A percentile compares a stretch with the other conserved stretches of the same genome.
phyloP scores from a whole-genome alignment of 2,113 vertebrate species.

The Tretioscincus oriximinensis region DNA sequence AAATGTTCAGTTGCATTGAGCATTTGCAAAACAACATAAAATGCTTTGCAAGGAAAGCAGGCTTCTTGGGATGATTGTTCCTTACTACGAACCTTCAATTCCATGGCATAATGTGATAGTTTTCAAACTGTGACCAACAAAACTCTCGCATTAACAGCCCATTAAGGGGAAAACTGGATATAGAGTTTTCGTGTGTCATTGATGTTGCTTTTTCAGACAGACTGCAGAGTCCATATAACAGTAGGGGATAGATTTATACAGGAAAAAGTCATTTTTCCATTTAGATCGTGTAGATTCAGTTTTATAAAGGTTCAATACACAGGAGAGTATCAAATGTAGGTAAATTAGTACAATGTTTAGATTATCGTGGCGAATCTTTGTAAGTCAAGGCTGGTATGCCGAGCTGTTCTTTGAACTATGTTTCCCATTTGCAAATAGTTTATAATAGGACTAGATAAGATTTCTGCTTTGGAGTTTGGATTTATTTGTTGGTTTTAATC shows the following conservation, averaged over 20 bases:
- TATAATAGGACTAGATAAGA: no score
- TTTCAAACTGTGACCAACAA: constrained; percentile 30
- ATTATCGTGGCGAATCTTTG: no score
- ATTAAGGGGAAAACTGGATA: constrained; percentile 30
- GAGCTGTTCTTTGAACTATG: no score
- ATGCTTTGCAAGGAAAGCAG: constrained; percentile 16
- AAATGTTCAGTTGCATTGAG: background rate
- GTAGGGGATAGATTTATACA: constrained; percentile 1
- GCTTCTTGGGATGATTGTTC: constrained; percentile 13
- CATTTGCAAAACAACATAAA: constrained; percentile 4
- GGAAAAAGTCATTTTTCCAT: background rate
- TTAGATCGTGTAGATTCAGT: background rate
- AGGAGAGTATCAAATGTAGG: background rate
- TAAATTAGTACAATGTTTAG: no score
- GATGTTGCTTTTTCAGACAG: constrained; percentile 23
- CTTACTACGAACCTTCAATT: background rate
- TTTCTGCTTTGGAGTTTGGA: no score
- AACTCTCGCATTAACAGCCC: constrained; percentile 20
- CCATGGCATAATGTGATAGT: constrained; percentile 10
- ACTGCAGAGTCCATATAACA: background rate
- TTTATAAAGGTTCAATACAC: background rate
- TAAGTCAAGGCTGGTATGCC: no score
- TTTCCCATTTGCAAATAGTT: no score
- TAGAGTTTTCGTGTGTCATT: constrained; percentile 3
- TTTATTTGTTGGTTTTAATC: no score